Base-by-base conservation (phyloP, 2,113 vertebrate species). In the Melanostigma gelatinosum region DNA sequence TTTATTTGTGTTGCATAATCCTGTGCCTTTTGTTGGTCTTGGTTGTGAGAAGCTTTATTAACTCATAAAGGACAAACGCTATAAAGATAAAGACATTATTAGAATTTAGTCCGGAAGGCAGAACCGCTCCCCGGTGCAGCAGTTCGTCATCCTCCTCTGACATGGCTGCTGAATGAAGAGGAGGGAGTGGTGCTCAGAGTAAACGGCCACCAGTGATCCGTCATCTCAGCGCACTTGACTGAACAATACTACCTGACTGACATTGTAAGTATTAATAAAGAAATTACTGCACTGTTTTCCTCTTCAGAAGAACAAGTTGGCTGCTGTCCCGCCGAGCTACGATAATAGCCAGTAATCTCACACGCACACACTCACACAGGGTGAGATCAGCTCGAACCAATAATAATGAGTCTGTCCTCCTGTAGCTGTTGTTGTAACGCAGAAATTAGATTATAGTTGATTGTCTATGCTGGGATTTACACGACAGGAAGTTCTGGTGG, bases 161-260 rank as follows among this genome's bases (percentile, higher is more conserved):
- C 74, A 68, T 12, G 52, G 68, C 52, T 57, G 65, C 55, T 55
- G 71, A 50, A 58, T 71, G 57, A 61, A 82, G 72, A 46, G 4
- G 10, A 77, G 70, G 88, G 76, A 68, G 79, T 80, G 85, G 77
- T 48, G 32, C 70, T 40, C 2, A 0, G 9, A 13, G 12, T 72
- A 46, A 86, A 76, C 12, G 20, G 29, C 70, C 74, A 29, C 4
- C 8, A 48, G 64, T 29, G 36, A 80, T 85, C 70, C 46, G 11
- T 84, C 77, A 75, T 76, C 73, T 60, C 18, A 4, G 40, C 32
- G 18, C 58, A 69, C 66, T 79, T 50, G 36, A 69, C 73, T 32
- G 36, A 83, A 88, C 87, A 78, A 80, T 83, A 68, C 72, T 42
- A 76, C 69, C 50, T 62, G 58, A 52, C 70, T 75, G 61, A 81